Evolutionary conservation across 2,797 vertebrate species (phyloP).

Genomic region (Momotus momota): DNA sequence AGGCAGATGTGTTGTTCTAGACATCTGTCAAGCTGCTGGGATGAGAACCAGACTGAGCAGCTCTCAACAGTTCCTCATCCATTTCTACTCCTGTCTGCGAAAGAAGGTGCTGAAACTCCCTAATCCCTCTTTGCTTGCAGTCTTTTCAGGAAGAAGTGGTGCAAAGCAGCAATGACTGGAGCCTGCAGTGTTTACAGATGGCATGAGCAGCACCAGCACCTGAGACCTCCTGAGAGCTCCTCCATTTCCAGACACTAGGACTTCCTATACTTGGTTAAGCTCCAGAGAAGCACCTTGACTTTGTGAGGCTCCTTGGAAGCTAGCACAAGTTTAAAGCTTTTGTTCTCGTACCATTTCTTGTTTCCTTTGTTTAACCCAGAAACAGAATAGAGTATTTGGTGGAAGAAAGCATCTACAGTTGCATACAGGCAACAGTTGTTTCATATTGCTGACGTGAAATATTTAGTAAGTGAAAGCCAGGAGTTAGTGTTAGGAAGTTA

Average conservation of each 20-base stretch:
- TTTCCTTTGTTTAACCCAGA: background rate
- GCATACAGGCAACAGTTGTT: background rate
- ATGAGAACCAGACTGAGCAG: background rate
- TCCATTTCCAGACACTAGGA: background rate
- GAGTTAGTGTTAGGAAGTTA: background rate
- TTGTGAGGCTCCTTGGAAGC: background rate
- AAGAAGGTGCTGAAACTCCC: background rate
- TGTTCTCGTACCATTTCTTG: background rate
- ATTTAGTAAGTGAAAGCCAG: background rate
- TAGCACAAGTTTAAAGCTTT: background rate
- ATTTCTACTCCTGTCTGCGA: background rate
- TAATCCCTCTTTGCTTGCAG: background rate
- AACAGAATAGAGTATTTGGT: background rate
- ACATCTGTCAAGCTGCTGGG: background rate
- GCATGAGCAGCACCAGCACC: background rate
- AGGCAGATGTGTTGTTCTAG: background rate
- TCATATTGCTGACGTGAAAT: background rate
- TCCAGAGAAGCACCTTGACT: background rate
- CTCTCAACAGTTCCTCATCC: background rate
- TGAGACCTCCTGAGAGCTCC: background rate
- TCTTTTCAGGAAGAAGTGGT: background rate
- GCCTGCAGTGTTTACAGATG: background rate
- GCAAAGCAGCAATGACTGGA: background rate
- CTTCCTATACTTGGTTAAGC: background rate
- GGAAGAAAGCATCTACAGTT: background rate